Evolutionary conservation across 1,140 invertebrate genomes (phyloP), one percentile per base, ranked within the genome.

Genomic region (Drosophila santomea): DNA sequence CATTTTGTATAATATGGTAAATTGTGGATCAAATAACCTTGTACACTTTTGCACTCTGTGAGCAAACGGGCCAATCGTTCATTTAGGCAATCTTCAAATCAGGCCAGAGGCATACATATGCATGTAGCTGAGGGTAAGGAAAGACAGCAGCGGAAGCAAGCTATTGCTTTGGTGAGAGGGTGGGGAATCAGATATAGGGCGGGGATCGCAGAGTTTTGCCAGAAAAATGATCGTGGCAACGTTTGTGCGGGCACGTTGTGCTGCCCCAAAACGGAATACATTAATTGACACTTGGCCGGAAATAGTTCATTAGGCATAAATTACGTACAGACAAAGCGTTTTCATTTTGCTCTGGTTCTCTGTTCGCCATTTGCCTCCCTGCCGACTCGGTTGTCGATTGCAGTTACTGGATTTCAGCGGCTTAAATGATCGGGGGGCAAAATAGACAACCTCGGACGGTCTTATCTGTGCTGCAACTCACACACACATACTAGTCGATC

Each of bases 251-350:
- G 83, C 83, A 83, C 79, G 83, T 77, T 86, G 80, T 73, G 57
- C 72, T 86, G 68, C 60, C 71, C 63, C 62, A 80, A 80, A 58
- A 81, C 84, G 84, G 84, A 88, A 88, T 88, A 88, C 73, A 88
- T 88, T 88, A 88, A 88, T 88, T 88, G 84, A 88, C 84, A 88
- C 84, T 88, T 88, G 85, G 84, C 84, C 84, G 84, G 84, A 88
- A 88, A 88, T 89, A 88, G 85, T 88, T 88, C 84, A 88, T 88
- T 88, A 88, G 85, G 84, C 84, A 88, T 88, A 88, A 84, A 88
- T 84, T 88, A 90, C 81, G 67, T 79, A 84, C 83, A 83, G 84
- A 89, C 79, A 89, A 88, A 83, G 80, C 79, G 64, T 64, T 68
- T 72, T 54, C 55, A 57, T 58, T 59, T 47, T 45, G 12, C 32